A percentile compares a stretch with the other conserved stretches of the same genome.
Conservation (phyloP, 2,888 invertebrate species). For the Scaptodrosophila latifasciaeformis region DNA sequence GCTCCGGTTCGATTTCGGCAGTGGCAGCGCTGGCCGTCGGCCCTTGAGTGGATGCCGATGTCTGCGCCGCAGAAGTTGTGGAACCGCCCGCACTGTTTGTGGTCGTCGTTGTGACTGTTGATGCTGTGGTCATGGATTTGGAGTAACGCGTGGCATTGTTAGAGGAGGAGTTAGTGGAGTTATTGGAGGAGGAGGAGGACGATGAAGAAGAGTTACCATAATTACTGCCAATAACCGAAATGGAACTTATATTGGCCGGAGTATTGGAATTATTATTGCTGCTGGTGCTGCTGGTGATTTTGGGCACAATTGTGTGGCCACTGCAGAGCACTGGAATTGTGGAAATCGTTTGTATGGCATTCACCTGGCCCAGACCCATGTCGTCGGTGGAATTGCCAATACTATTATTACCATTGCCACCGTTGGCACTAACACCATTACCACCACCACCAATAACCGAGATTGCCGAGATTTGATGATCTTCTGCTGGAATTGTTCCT, state of each 20-base stretch:
- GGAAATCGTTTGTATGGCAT: conserved; percentile 67
- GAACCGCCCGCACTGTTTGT: neutral
- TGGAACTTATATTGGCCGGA: conserved; percentile 63
- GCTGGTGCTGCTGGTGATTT: conserved; percentile 37
- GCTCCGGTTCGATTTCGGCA: conserved; percentile 53
- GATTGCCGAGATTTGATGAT: conserved; percentile 52
- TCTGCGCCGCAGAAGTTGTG: conserved; percentile 9
- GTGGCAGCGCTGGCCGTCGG: conserved; percentile 20
- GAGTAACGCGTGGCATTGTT: conserved; percentile 14
- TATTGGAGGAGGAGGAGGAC: too few relatives aligned
- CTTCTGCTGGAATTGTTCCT: conserved; percentile 29
- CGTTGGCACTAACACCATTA: conserved; percentile 11
- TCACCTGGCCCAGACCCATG: conserved; percentile 35
- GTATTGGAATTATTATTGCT: conserved; percentile 23
- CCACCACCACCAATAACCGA: conserved; percentile 47
- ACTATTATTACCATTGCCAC: too few relatives aligned
- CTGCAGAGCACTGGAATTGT: conserved; percentile 74
- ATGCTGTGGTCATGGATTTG: conserved; percentile 15
- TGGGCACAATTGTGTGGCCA: conserved; percentile 63
- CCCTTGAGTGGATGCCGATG: conserved; percentile 29
- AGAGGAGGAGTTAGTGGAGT: too few relatives aligned
- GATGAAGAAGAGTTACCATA: too few relatives aligned
- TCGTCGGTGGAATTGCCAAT: too few relatives aligned
- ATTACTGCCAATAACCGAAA: conserved; percentile 71
- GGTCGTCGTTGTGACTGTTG: conserved; percentile 14